Evolutionary conservation across 2,797 vertebrate species (phyloP), one percentile per base, ranked within the genome.

Genomic region (Thalassophryne amazonica): DNA sequence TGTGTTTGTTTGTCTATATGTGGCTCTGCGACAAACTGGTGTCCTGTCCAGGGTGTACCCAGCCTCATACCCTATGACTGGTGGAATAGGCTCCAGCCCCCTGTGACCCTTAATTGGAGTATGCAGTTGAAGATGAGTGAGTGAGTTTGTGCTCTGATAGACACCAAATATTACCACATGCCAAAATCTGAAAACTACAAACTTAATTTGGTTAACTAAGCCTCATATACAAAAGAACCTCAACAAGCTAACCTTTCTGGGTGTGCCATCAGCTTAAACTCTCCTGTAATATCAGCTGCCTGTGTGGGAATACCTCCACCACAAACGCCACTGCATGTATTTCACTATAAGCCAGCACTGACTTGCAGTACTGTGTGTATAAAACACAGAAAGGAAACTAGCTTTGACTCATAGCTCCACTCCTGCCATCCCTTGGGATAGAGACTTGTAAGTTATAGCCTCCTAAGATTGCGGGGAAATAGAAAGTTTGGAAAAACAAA

Each of bases 401-500:
- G 20, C 29, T 42, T 25, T 43, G 40, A 67, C 20, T 63, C 30
- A 34, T 13, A 17, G 18, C 36, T 64, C 27, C 19, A 13, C 32
- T 39, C 37, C 18, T 16, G 52, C 40, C 11, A 32, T 28, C 50
- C 41, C 31, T 23, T 33, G 40, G 10, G 50, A 41, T 17, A 27
- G 20, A 7, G 24, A 30, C 14, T 19, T 70, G 52, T 65, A 70
- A 67, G 32, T 67, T 76, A 75, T 56, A 65, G 62, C 49, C 46
- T 37, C 29, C 15, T 13, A 53, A 19, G 74, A 65, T 36, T 29
- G 50, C 7, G 69, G 60, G 46, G 38, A 77, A 76, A 60, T 37
- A 52, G 54, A 60, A 42, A 58, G 60, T 73, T 55, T 73, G 56
- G 45, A 56, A 73, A 77, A 69, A 34, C 52, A n/a, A 35, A 53